Evolutionary conservation across 2,797 vertebrate species (phyloP), one percentile per base, ranked within the genome.

Genomic region (Sebastes nivosus): DNA sequence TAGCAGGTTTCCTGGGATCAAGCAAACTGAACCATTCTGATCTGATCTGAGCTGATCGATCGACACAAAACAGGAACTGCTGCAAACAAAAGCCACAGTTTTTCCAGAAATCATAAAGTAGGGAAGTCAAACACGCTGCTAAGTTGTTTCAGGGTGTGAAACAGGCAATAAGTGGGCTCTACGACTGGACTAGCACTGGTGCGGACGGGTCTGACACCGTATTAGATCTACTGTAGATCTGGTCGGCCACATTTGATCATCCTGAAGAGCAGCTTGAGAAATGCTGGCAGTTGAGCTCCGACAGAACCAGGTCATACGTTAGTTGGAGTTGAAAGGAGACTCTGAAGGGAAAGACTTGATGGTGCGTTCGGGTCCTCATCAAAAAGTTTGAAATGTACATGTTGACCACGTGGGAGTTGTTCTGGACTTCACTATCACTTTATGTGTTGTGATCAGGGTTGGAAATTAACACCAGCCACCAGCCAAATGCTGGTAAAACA

Each of bases 1-100:
- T 87, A 87, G 83, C 72, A 18, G 36, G 58, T 54, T 52, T n/a
- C n/a, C 8, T 9, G n/a, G 55, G 12, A 57, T 4, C 24, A 72
- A 60, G n/a, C 8, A 3, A 58, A 66, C 25, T 0, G 4, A 22
- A 7, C n/a, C n/a, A 1, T 12, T 75, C 34, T 58, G 57, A 70
- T 54, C 71, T 5, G 68, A 52, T 46, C 42, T 3, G 16, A 46
- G 42, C 14, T 46, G 16, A 18, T 52, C 8, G 20, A 52, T 52
- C 20, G 3, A 14, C 50, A 52, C 50, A n/a, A 52, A 52, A 52
- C 50, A 52, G 18, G 46, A 50, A 20, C 46, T 20, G 46, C 46
- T 20, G 18, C 46, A 50, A 9, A 50, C 46, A 2, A 46, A 46
- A 18, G 42, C 42, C 14, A 46, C 42, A 46, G 42, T 9, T 52